Conservation (phyloP, 92 coral and sea anemone genomes). For the Siderastrea siderea region DNA sequence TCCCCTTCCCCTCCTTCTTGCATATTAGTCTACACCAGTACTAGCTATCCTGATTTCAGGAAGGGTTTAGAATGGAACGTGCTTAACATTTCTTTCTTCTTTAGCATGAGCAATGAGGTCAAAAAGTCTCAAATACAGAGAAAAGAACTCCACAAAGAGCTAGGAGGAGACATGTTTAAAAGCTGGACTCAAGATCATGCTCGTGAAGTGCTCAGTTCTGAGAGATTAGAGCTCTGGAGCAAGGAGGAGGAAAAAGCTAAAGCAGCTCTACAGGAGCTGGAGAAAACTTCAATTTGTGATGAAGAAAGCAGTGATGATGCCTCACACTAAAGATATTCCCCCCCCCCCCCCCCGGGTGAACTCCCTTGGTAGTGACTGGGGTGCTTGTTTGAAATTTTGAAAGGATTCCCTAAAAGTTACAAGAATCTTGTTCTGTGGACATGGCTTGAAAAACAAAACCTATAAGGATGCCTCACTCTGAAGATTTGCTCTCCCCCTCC, state of each 20-base stretch:
- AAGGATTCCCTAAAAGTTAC: too few relatives aligned
- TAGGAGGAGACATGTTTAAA: constrained; percentile 81
- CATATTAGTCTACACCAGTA: too few relatives aligned
- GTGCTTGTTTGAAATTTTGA: too few relatives aligned
- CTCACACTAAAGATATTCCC: constrained; percentile 41
- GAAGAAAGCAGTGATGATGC: constrained; percentile 73
- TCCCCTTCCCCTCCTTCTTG: too few relatives aligned
- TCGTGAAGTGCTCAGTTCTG: constrained; percentile 76
- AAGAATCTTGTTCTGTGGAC: too few relatives aligned
- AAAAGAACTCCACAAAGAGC: constrained; percentile 83
- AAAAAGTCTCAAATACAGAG: constrained; percentile 74
- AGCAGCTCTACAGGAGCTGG: constrained; percentile 55
- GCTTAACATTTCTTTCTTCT: neutral
- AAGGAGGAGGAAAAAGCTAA: constrained; percentile 74
- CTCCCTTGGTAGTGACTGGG: too few relatives aligned
- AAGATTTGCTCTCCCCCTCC: too few relatives aligned
- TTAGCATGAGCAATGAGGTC: constrained; percentile 90
- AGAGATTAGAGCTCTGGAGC: constrained; percentile 77
- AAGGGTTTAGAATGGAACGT: too few relatives aligned
- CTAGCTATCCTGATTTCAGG: too few relatives aligned
- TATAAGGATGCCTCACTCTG: too few relatives aligned
- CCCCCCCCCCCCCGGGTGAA: neutral
- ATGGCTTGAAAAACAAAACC: too few relatives aligned
- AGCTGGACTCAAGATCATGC: constrained; percentile 94
- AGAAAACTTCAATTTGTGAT: constrained; percentile 28